phyloP scores from a whole-genome alignment of 2,797 vertebrate genomes.

The Lagocephalus sceleratus region DNA sequence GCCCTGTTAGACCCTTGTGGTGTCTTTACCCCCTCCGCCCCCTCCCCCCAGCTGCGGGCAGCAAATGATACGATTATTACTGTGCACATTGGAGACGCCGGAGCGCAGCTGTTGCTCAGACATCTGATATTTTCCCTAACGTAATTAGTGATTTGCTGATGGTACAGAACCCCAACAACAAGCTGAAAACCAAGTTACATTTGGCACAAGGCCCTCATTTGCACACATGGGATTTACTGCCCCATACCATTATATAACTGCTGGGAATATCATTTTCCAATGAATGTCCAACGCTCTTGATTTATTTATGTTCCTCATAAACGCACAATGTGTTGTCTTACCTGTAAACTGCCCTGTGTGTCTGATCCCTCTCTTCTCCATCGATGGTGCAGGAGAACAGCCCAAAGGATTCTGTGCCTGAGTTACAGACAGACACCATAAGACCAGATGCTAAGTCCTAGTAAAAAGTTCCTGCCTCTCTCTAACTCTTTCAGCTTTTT shows the following conservation, averaged over 20 bases:
- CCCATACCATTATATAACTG: not conserved
- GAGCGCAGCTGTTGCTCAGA: not conserved
- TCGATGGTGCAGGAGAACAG: slow-evolving; percentile 94
- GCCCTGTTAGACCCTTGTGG: no score
- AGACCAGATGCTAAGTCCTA: not conserved
- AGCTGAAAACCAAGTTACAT: not conserved
- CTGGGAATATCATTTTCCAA: not conserved
- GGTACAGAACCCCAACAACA: slow-evolving; percentile 2
- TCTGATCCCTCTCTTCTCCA: slow-evolving; percentile 94
- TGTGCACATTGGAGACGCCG: not conserved
- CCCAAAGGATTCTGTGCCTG: slow-evolving; percentile 96
- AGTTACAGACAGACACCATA: not conserved
- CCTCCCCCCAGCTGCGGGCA: not conserved
- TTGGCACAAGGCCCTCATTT: slow-evolving; percentile 6
- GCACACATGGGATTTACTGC: not conserved
- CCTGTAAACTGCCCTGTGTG: slow-evolving; percentile 96
- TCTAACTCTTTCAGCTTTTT: slow-evolving; percentile 5
- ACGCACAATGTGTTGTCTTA: slow-evolving; percentile 55
- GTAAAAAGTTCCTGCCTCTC: not conserved
- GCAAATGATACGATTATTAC: not conserved
- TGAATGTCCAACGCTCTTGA: not conserved
- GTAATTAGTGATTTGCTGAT: slow-evolving; percentile 25
- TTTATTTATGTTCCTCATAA: not conserved
- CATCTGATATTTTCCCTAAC: not conserved
- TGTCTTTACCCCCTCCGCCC: no score